Percentiles rank a stretch among this genome's conserved stretches.
Conservation (phyloP, 2,113 vertebrate species). For the Tiliqua scincoides region DNA sequence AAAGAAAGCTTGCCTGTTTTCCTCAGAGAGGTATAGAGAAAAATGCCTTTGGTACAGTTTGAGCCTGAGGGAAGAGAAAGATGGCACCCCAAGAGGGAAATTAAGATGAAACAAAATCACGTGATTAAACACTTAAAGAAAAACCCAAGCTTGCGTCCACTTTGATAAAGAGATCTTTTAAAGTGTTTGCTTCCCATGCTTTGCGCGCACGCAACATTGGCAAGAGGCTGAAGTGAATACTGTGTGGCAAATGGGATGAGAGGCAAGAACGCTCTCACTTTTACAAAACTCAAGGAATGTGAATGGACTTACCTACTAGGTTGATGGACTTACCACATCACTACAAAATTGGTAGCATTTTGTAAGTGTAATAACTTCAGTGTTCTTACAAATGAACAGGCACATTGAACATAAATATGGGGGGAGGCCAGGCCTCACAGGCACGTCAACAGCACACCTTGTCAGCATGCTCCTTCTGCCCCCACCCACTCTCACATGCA, state of each 20-base stretch:
- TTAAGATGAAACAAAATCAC: constrained; percentile 54
- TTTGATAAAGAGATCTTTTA: not conserved
- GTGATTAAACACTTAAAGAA: constrained; percentile 30
- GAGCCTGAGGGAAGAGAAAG: constrained; percentile 19
- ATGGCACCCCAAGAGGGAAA: constrained; percentile 28
- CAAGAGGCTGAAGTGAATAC: not conserved
- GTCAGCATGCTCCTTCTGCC: too few species aligned
- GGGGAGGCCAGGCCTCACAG: too few species aligned
- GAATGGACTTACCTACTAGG: too few species aligned
- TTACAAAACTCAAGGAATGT: not conserved
- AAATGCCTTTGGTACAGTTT: constrained; percentile 24
- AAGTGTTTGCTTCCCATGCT: not conserved
- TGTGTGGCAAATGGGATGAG: not conserved
- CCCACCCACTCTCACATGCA: too few species aligned
- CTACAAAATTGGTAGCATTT: constrained; percentile 1
- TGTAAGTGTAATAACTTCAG: not conserved
- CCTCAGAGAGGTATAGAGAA: constrained; percentile 57
- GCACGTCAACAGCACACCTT: too few species aligned
- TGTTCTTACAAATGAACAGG: constrained; percentile 51
- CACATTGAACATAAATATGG: constrained; percentile 50
- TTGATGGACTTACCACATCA: not conserved
- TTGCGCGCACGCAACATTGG: not conserved
- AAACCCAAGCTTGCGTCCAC: constrained; percentile 47
- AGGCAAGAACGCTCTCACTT: constrained; percentile 8
- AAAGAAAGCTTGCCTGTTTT: not conserved